These are phyloP conservation scores for Lacanobia wlatinum DNA, from an alignment of 2,888 invertebrate species.

Conservation along the genomic window DNA sequence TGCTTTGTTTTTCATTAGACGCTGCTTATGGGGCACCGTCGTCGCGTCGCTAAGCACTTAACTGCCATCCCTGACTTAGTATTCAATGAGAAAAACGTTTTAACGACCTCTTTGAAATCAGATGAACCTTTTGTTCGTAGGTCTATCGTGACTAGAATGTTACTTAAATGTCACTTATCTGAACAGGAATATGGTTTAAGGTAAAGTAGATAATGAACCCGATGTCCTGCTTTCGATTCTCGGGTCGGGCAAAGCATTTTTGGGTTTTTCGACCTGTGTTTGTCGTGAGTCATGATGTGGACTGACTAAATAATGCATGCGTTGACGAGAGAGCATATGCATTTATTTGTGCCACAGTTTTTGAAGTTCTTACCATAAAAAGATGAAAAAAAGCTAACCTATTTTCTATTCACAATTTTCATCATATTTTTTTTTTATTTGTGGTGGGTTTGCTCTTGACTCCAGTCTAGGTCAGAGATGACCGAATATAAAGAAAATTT, in stretches of 20 bases:
- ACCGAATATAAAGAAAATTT: not conserved
- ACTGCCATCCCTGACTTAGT: conserved; percentile 71
- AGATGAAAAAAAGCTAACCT: not conserved
- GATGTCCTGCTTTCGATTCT: not conserved
- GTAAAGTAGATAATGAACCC: not conserved
- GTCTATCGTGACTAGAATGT: conserved; percentile 21
- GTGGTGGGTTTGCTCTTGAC: too few species aligned
- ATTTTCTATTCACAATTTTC: not conserved
- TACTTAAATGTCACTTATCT: not conserved
- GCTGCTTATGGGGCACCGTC: conserved; percentile 74
- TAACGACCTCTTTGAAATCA: conserved; percentile 64
- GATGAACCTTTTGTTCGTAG: conserved; percentile 58
- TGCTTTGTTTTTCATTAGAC: conserved; percentile 87
- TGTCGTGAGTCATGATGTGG: too few species aligned
- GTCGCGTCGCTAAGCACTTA: conserved; percentile 69
- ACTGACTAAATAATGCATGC: not conserved
- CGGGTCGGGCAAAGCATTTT: not conserved
- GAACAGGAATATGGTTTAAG: not conserved
- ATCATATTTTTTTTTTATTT: too few species aligned
- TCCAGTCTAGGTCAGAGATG: too few species aligned
- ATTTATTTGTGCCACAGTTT: too few species aligned
- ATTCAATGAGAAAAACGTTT: conserved; percentile 70
- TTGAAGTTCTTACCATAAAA: not conserved
- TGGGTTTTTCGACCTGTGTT: not conserved
- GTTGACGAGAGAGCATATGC: not conserved